These are phyloP conservation scores for Leptarthrus brevirostris DNA, from an alignment of 2,888 invertebrate genomes.

Conservation along the genomic window DNA sequence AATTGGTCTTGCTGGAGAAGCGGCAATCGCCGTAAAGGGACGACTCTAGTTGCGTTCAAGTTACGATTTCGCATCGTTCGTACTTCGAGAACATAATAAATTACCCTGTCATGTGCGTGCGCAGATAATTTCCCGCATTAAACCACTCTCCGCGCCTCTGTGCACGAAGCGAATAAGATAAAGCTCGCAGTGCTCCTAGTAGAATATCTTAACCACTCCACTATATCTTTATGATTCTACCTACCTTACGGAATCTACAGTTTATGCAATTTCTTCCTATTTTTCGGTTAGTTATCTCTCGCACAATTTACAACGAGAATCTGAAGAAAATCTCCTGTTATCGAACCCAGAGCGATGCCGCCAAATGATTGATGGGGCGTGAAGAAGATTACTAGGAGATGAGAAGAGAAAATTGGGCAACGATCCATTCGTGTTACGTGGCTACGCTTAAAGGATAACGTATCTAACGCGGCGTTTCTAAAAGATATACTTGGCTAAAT, in stretches of 20 bases:
- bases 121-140: conserved; percentile 32
- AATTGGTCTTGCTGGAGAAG: conserved; percentile 24
- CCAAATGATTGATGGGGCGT: conserved; percentile 37
- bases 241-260: not conserved
- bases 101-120: conserved; percentile 49
- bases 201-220: too few species aligned
- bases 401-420: conserved; percentile 27
- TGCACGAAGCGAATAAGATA: conserved; percentile 30
- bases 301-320: conserved; percentile 19
- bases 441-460: conserved; percentile 17
- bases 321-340: conserved; percentile 24
- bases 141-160: not conserved
- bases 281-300: conserved; percentile 42
- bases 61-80: conserved; percentile 2
- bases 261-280: conserved; percentile 35
- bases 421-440: not conserved
- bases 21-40: conserved; percentile 22
- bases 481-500: conserved; percentile 21
- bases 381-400: conserved; percentile 12
- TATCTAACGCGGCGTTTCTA: conserved; percentile 10
- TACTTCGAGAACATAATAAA: conserved; percentile 19
- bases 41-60: conserved; percentile 24
- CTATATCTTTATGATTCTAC: too few species aligned
- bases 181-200: not conserved
- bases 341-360: conserved; percentile 4